A percentile compares a stretch with the other conserved stretches of the same genome.
Conservation (phyloP, 2,113 vertebrate species). For the Xenotilapia leptura region DNA sequence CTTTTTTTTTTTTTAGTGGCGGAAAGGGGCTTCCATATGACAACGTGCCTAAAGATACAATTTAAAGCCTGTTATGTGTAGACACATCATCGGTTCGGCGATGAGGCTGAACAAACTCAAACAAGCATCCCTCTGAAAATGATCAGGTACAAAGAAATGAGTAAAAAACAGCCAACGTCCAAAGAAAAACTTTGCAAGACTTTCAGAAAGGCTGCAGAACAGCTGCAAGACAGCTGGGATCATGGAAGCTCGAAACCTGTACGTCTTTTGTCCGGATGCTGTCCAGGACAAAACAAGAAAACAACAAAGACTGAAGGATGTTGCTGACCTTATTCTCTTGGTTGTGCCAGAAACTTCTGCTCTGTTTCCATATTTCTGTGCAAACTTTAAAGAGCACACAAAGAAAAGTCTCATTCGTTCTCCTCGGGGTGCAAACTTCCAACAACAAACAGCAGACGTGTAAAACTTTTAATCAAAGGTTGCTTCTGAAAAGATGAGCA, state of each 20-base stretch:
- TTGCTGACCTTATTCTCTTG: background rate
- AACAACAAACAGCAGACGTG: background rate
- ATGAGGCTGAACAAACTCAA: background rate
- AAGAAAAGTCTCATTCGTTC: background rate
- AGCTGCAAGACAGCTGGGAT: background rate
- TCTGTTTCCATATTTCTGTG: background rate
- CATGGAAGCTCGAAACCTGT: background rate
- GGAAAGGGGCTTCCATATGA: too few species aligned
- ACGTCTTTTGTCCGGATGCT: background rate
- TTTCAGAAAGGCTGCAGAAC: background rate
- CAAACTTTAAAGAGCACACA: background rate
- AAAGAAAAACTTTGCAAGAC: background rate
- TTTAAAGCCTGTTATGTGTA: background rate
- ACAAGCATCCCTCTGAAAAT: background rate
- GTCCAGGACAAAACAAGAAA: background rate
- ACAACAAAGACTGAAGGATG: background rate
- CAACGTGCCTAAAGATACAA: background rate
- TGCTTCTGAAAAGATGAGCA: background rate
- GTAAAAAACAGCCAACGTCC: background rate
- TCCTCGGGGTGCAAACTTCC: background rate
- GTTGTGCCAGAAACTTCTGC: background rate
- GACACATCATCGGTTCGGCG: fast-evolving
- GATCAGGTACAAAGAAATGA: background rate
- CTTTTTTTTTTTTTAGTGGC: too few species aligned
- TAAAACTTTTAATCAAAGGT: background rate